Evolutionary conservation across 2,888 invertebrate genomes (phyloP).

Genomic region (Junonia oenone): DNA sequence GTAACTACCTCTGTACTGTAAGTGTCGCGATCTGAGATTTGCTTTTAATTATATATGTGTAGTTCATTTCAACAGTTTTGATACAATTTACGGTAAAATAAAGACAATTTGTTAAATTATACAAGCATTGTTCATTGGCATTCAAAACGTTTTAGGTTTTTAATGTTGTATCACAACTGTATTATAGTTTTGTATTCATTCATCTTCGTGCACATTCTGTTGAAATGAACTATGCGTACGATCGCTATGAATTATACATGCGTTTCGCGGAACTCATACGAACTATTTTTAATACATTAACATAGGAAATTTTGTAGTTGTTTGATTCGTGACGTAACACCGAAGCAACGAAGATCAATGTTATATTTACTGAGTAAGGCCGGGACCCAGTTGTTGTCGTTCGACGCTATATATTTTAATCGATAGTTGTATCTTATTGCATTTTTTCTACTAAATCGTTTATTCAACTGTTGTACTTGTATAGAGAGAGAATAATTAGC

Average conservation of each 20-base stretch:
- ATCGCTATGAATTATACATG: not conserved
- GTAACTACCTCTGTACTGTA: conserved; percentile 9
- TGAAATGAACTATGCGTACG: not conserved
- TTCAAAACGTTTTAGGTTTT: too few species aligned
- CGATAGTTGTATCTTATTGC: conserved; percentile 5
- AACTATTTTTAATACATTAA: not conserved
- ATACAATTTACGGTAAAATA: not conserved
- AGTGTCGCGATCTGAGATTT: too few species aligned
- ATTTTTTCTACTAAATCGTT: conserved; percentile 13
- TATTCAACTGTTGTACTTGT: conserved; percentile 13
- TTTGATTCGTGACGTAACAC: not conserved
- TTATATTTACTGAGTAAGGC: too few species aligned
- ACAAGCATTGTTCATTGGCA: too few species aligned
- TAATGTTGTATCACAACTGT: too few species aligned
- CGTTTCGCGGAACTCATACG: not conserved
- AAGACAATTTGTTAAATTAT: too few species aligned
- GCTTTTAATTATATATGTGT: too few species aligned
- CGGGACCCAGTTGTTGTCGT: not conserved
- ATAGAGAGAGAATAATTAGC: conserved; percentile 6
- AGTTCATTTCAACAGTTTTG: not conserved
- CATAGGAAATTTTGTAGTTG: conserved; percentile 20
- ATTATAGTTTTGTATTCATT: too few species aligned
- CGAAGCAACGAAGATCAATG: too few species aligned
- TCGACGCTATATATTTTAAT: not conserved
- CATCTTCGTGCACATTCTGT: too few species aligned